Evolutionary conservation across 1,140 invertebrate species (phyloP).

Genomic region (Ruditapes philippinarum): DNA sequence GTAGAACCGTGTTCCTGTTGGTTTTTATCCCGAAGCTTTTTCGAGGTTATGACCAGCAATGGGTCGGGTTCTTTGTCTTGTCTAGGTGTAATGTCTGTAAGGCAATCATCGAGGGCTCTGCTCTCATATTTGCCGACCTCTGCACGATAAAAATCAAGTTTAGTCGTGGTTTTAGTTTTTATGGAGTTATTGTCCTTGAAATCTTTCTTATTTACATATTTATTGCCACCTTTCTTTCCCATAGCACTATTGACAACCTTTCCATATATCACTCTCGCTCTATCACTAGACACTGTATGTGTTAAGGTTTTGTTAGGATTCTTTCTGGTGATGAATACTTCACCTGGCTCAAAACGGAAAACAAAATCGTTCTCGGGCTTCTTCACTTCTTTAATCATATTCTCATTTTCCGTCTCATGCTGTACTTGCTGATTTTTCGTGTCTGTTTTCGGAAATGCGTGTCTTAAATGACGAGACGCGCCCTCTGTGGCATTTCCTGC

Average conservation of each 20-base stretch:
- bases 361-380: slow-evolving; percentile 33
- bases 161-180: slow-evolving; percentile 24
- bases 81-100: not conserved
- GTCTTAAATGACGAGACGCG: no score
- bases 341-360: slow-evolving; percentile 63
- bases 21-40: not conserved
- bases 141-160: not conserved
- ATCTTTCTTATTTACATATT: not conserved
- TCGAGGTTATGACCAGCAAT: not conserved
- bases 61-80: not conserved
- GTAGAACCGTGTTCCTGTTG: not conserved
- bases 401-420: not conserved
- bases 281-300: slow-evolving; percentile 30
- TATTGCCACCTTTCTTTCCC: not conserved
- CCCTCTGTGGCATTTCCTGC: not conserved
- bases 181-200: not conserved
- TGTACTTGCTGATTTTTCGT: slow-evolving; percentile 3
- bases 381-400: not conserved
- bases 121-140: slow-evolving; percentile 18
- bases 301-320: not conserved
- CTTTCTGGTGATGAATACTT: slow-evolving; percentile 29
- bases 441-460: not conserved
- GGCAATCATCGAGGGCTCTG: not conserved
- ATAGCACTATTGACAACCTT: slow-evolving; percentile 9
- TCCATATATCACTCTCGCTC: slow-evolving; percentile 58